These are phyloP conservation scores for Bombus cullumanus DNA, from an alignment of 1,140 invertebrate genomes.

Conservation along the genomic window DNA sequence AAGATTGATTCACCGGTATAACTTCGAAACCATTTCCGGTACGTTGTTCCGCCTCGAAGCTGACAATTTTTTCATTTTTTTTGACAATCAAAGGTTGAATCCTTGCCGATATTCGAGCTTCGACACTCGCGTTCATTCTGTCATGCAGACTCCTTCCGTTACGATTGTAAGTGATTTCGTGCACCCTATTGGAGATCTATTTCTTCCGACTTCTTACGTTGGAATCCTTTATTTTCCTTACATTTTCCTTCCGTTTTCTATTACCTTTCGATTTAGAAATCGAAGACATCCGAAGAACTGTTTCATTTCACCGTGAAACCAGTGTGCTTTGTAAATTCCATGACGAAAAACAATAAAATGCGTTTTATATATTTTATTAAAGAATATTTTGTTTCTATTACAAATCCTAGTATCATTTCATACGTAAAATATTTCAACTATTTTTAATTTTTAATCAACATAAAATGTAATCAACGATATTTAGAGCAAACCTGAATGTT, in stretches of 20 bases:
- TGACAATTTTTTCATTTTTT: constrained; percentile 66
- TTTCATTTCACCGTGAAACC: too few relatives aligned
- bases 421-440: neutral
- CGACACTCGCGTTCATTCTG: constrained; percentile 36
- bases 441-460: neutral
- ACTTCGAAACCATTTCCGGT: constrained; percentile 44
- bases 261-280: constrained; percentile 42
- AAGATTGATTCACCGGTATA: constrained; percentile 11
- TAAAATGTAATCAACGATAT: neutral
- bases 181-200: constrained; percentile 43
- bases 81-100: constrained; percentile 49
- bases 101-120: constrained; percentile 35
- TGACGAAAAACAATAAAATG: too few relatives aligned
- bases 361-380: too few relatives aligned
- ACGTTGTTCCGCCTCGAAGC: constrained; percentile 18
- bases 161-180: constrained; percentile 60
- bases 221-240: constrained; percentile 41
- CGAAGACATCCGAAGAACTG: constrained; percentile 34
- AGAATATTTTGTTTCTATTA: neutral
- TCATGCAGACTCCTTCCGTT: constrained; percentile 13
- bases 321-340: too few relatives aligned
- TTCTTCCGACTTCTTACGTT: neutral
- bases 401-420: neutral
- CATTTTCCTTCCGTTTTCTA: constrained; percentile 35
- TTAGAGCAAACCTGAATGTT: neutral